Base-by-base conservation (phyloP, 2,797 vertebrate species). In the Halcyon leucocephala region DNA sequence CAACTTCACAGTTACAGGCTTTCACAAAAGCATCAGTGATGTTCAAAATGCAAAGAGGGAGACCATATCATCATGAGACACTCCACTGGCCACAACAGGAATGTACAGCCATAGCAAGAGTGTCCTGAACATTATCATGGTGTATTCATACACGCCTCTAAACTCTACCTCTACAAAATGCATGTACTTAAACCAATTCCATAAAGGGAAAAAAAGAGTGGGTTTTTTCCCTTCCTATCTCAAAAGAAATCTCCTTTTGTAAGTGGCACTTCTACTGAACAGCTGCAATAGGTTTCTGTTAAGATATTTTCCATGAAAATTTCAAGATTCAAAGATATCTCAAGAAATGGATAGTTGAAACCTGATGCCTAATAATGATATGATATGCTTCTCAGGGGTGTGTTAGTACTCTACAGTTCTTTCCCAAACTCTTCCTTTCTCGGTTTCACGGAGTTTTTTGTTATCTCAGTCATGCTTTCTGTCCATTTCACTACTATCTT, bases 1-100 rank as follows among this genome's bases (percentile, higher is more conserved):
- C 9, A 51, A 72, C 24, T 3, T 58, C 15, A 33, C 7, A 20
- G 17, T 7, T 35, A 29, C 2, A 5, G 12, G 25, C 7, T 60
- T 49, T 70, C 51, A 80, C 35, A 81, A 44, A 52, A 79, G 7
- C 2, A 4, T 3, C 26, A 52, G 3, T 8, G 29, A 18, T 14
- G 7, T 8, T 49, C 37, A 19, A 69, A 57, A 52, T 10, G 19
- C 26, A 44, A 17, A 44, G 19, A 17, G 44, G 19, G 5, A 77
- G 2, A 9, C 6, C 4, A 1, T 5, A 4, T 31, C 31, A 26
- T 83, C 14, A 15, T 6, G 6, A 78, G 52, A 28, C 0, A 2
- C 7, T 74, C 13, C 61, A 33, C 19, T 35, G 14, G 4, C n/a
- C 4, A 3, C 14, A 26, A 60, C 7, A 41, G 39, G 17, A 77